Evolutionary conservation across 1,140 invertebrate species (phyloP).

Genomic region (Aphis craccivora): DNA sequence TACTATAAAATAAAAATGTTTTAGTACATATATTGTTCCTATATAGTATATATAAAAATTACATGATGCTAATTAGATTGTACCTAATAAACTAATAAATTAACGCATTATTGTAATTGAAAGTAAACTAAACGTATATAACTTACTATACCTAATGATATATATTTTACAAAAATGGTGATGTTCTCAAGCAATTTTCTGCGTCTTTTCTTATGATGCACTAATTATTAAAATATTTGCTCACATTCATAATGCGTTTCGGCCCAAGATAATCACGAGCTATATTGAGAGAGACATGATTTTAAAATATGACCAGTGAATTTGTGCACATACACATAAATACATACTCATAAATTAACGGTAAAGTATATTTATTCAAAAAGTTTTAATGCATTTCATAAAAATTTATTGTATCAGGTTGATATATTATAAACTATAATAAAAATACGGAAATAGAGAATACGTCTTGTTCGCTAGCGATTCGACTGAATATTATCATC

Average conservation of each 20-base stretch:
- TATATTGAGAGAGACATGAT: not conserved
- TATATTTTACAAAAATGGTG: not conserved
- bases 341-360: not conserved
- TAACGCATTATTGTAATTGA: not conserved
- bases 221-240: not conserved
- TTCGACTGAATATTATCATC: not conserved
- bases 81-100: not conserved
- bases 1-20: not conserved
- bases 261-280: not conserved
- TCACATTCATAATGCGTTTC: not conserved
- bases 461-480: not conserved
- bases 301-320: not conserved
- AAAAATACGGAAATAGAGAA: not conserved
- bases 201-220: not conserved
- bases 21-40: too few species aligned
- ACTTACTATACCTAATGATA: not conserved
- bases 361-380: not conserved
- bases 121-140: not conserved
- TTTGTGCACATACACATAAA: not conserved
- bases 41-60: too few species aligned
- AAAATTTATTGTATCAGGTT: not conserved
- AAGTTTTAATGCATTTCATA: not conserved
- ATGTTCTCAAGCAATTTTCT: not conserved
- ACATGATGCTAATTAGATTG: not conserved
- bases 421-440: not conserved